These are phyloP conservation scores for Cathartes aura DNA, from an alignment of 2,113 vertebrate species.

Conservation along the genomic window DNA sequence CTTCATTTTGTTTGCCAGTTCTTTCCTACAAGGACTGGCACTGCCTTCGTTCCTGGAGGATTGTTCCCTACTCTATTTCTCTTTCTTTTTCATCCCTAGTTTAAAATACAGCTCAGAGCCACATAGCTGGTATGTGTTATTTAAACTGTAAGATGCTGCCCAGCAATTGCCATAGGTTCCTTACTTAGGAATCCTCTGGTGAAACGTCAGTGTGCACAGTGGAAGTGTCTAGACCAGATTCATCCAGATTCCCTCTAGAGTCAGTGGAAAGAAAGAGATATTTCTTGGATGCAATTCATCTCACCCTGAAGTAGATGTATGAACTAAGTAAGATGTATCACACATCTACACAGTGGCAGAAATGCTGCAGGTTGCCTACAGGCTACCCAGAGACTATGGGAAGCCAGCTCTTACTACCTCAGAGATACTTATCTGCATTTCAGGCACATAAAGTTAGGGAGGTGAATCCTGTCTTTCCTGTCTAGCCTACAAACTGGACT, in stretches of 20 bases:
- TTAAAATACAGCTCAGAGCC: neutral
- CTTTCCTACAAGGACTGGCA: neutral
- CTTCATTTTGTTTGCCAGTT: neutral
- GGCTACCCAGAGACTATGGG: neutral
- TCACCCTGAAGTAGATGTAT: neutral
- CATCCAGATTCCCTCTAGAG: neutral
- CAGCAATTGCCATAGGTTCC: neutral
- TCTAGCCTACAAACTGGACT: neutral
- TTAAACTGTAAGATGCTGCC: neutral
- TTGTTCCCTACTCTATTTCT: neutral
- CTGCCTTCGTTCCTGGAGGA: neutral
- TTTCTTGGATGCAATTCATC: neutral
- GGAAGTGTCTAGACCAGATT: neutral
- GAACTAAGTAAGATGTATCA: neutral
- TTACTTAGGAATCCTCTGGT: neutral
- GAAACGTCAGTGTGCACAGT: neutral
- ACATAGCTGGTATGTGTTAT: accelerated
- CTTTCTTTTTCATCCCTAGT: neutral
- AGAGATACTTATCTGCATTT: neutral
- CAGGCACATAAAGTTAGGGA: neutral
- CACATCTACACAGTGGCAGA: neutral
- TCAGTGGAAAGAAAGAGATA: neutral
- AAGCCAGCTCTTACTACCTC: neutral
- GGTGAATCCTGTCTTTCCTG: neutral
- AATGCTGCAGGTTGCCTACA: neutral